phyloP scores from a whole-genome alignment of 2,888 invertebrate genomes.

The Criorhina ranunculi region DNA sequence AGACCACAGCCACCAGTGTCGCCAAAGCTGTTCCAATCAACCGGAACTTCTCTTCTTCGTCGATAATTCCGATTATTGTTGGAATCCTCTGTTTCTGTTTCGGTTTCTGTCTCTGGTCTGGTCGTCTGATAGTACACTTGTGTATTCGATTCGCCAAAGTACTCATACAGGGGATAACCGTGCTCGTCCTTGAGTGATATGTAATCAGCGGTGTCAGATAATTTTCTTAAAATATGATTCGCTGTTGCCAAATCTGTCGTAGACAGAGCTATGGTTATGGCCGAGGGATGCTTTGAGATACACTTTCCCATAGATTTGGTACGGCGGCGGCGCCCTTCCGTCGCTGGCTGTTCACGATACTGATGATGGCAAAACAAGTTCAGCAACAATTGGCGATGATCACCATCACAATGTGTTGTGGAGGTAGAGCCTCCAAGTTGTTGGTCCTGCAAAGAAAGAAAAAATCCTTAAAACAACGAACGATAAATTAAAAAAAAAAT shows the following conservation, averaged over 20 bases:
- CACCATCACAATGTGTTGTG: constrained; percentile 20
- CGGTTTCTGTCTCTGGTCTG: constrained; percentile 18
- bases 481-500: constrained; percentile 22
- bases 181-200: constrained; percentile 79
- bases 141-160: constrained; percentile 73
- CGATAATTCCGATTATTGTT: constrained; percentile 68
- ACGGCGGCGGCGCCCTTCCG: constrained; percentile 44
- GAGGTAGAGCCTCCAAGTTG: constrained; percentile 6
- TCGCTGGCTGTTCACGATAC: constrained; percentile 50
- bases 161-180: constrained; percentile 79
- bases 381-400: constrained; percentile 54
- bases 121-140: constrained; percentile 54
- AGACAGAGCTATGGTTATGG: constrained; percentile 82
- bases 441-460: constrained; percentile 24
- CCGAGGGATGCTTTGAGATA: constrained; percentile 83
- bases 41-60: constrained; percentile 61
- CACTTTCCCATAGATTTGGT: constrained; percentile 84
- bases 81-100: constrained; percentile 25
- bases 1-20: constrained; percentile 68
- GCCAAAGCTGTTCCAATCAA: constrained; percentile 64
- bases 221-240: constrained; percentile 79
- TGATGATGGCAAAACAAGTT: constrained; percentile 37
- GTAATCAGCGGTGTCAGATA: constrained; percentile 79
- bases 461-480: not conserved
- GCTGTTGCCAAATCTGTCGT: constrained; percentile 82